Evolutionary conservation across 2,797 vertebrate species (phyloP), one percentile per base, ranked within the genome.

Genomic region (Peromyscus nudipes): DNA sequence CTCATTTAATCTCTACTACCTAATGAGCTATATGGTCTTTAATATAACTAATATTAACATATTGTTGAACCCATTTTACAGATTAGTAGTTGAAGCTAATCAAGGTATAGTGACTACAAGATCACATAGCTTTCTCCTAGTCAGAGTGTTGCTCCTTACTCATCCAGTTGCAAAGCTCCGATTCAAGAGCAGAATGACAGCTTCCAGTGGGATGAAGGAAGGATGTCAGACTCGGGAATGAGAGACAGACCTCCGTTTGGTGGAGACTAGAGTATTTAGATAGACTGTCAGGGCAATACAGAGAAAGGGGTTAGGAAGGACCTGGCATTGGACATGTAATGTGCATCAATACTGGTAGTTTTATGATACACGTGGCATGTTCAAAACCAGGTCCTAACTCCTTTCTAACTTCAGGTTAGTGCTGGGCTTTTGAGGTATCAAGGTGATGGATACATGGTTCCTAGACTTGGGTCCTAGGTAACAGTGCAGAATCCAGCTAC

Each of bases 131-230:
- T 95, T 92, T 85, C 94, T 55, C 49, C 95, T 57, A 43, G 14
- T 89, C 73, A 80, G 83, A 95, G 16, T 57, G 2, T 94, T 91
- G 5, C 4, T 96, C 90, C 60, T 89, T 95, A 91, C 27, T 10
- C 5, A 69, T 17, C 5, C 5, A 13, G 8, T 77, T 82, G 57
- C 76, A 25, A 29, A 85, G 37, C 12, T n/a, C 14, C 76, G 55
- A 55, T 76, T 96, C 64, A 86, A 91, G 27, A 21, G 8, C 29
- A 95, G 25, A 69, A 55, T 81, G 94, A 9, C 1, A 67, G 21
- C 23, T 93, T 80, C 62, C 31, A 89, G 57, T 64, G 17, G 27
- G 85, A 95, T 8, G 27, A 85, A 87, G 46, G 34, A 64, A 14
- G n/a, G 11, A 94, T 0, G 0, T 86, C 25, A 57, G 65, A 1